Base-by-base conservation (phyloP, 2,888 invertebrate species). In the Mythimna impura region DNA sequence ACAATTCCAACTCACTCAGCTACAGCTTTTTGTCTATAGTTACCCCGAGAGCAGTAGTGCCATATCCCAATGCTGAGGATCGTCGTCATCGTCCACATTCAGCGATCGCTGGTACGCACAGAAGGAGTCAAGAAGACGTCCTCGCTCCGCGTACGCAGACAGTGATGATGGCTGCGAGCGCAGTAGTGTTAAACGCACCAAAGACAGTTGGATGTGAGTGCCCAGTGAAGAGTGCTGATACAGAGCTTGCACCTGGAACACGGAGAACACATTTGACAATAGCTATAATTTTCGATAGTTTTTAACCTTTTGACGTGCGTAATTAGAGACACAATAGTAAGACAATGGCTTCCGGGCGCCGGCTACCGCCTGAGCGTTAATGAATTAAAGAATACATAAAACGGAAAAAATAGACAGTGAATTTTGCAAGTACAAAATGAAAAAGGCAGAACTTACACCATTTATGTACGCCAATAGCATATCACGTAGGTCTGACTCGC, bases 51-150 rank as follows among this genome's bases (percentile, higher is more conserved):
- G 95, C 74, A 98, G 97, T 8, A 98, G 93, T 0, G 97, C 98
- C 97, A 98, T 97, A 89, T 98, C 98, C 98, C 98, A 98, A 89
- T 98, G 98, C 68, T 97, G 96, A 0, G 97, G 97, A 90, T 98
- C 96, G 0, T 96, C 95, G 84, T 98, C 98, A 25, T 96, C 96
- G n/a, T 94, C 91, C 0, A 97, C 97, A 92, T 98, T 98, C 20
- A 97, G 94, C 14, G 94, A 94, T 54, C 96, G 96, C 83, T 98
- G 97, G 91, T 98, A 98, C 2, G 96, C 96, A 89, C 98, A 98
- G 92, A 98, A 98, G 1, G 97, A 97, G 89, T 98, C 97, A n/a
- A 98, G 94, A 8, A 98, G 91, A 43, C 96, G 93, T 0, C 97
- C 97, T 34, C 98, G 95, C 88, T 98, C 98, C 22, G 97, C 96